Percentiles rank a stretch among this genome's conserved stretches.
phyloP scores from a whole-genome alignment of 2,888 invertebrate species.

The Tanaodytes sp. region DNA sequence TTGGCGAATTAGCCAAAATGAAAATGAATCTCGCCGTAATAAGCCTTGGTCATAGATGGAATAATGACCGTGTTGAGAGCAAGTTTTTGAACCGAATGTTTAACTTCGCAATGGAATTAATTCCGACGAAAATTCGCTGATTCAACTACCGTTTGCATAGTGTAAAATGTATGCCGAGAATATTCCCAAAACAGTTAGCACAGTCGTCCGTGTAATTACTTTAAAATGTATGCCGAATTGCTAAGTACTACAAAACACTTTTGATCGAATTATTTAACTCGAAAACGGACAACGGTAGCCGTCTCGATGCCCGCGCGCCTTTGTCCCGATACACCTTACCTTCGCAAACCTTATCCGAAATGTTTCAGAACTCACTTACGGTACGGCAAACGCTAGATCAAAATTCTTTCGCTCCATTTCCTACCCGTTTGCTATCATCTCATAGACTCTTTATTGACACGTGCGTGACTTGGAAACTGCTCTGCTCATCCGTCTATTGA shows the following conservation, averaged over 20 bases:
- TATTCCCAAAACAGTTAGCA: conserved; percentile 5
- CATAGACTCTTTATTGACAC: too few relatives aligned
- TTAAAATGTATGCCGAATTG: neutral
- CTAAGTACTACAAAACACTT: neutral
- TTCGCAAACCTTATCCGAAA: too few relatives aligned
- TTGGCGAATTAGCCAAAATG: too few relatives aligned
- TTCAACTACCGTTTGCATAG: conserved; percentile 6
- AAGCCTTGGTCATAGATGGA: conserved; percentile 8
- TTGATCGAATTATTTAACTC: neutral
- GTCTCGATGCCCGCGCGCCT: neutral
- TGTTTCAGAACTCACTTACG: too few relatives aligned
- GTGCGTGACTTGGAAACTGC: too few relatives aligned
- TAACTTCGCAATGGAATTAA: conserved; percentile 23
- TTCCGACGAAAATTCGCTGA: conserved; percentile 20
- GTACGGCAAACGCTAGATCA: conserved; percentile 17
- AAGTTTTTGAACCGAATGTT: conserved; percentile 15
- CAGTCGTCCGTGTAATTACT: neutral
- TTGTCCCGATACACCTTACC: neutral
- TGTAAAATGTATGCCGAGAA: conserved; percentile 13
- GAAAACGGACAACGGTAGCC: conserved; percentile 1
- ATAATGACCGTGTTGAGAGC: neutral
- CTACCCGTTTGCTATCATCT: too few relatives aligned
- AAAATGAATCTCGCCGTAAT: too few relatives aligned
- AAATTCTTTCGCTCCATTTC: conserved; percentile 7
- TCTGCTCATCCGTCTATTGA: too few relatives aligned